Evolutionary conservation across 2,797 vertebrate species (phyloP).

Genomic region (Rhabdophis nuchalis): DNA sequence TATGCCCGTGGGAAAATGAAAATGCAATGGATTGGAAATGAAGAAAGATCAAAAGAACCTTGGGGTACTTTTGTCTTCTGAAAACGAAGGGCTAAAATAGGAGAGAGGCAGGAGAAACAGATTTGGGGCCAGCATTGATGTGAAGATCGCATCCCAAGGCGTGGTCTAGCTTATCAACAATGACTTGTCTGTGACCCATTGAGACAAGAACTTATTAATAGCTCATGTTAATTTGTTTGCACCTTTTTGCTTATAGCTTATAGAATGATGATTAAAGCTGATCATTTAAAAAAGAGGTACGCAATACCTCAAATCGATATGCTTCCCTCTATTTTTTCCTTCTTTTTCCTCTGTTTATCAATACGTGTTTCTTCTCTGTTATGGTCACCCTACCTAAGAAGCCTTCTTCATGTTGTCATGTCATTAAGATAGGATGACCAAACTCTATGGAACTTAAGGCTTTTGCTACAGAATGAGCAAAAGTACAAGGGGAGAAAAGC

Average conservation of each 20-base stretch:
- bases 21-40: neutral
- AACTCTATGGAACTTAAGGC: neutral
- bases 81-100: slow-evolving; percentile 28
- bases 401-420: neutral
- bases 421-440: neutral
- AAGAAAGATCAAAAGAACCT: slow-evolving; percentile 15
- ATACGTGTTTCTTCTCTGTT: neutral
- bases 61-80: slow-evolving; percentile 4
- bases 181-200: slow-evolving; percentile 19
- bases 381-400: neutral
- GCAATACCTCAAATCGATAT: neutral
- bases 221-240: neutral
- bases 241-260: neutral
- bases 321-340: neutral
- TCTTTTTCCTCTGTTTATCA: neutral
- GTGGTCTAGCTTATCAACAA: neutral
- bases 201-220: slow-evolving; percentile 28
- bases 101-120: slow-evolving; percentile 24
- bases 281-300: neutral
- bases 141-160: neutral
- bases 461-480: neutral
- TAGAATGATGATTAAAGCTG: neutral
- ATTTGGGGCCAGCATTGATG: slow-evolving; percentile 9
- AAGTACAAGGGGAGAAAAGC: neutral
- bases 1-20: neutral